A percentile compares a stretch with the other conserved stretches of the same genome.
These are phyloP conservation scores for Drosophila tristis DNA, from an alignment of 1,140 invertebrate genomes.

Conservation along the genomic window DNA sequence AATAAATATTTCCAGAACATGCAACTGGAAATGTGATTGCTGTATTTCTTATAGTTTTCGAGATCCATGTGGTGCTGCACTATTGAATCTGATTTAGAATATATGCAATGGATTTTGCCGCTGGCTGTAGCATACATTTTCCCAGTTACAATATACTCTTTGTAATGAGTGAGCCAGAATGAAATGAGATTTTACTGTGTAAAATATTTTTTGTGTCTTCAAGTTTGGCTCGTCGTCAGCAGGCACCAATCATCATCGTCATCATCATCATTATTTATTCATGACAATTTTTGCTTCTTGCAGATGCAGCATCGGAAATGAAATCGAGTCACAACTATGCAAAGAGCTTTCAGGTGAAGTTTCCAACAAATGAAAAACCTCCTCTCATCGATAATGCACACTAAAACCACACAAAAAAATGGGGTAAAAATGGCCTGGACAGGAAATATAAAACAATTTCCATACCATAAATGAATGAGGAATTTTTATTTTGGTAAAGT, in stretches of 20 bases:
- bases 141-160: no score
- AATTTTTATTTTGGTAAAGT: constrained; percentile 18
- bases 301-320: constrained; percentile 48
- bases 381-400: constrained; percentile 67
- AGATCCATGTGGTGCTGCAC: no score
- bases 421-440: constrained; percentile 6
- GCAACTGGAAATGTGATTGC: no score
- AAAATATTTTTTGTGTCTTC: constrained; percentile 44
- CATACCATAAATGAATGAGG: constrained; percentile 44
- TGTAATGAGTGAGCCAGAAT: no score
- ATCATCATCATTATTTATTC: constrained; percentile 62
- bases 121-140: no score
- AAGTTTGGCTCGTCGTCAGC: constrained; percentile 20
- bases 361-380: constrained; percentile 43
- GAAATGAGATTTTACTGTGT: constrained; percentile 28
- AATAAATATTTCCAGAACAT: no score
- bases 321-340: constrained; percentile 46
- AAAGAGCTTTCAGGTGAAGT: constrained; percentile 46
- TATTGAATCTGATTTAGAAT: no score
- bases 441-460: constrained; percentile 50
- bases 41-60: no score
- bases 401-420: constrained; percentile 42
- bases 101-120: no score
- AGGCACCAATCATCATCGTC: constrained; percentile 23
- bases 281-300: constrained; percentile 52